Percentiles rank a stretch among this genome's conserved stretches.
phyloP scores from a whole-genome alignment of 2,888 invertebrate genomes.

The Clanis bilineata region DNA sequence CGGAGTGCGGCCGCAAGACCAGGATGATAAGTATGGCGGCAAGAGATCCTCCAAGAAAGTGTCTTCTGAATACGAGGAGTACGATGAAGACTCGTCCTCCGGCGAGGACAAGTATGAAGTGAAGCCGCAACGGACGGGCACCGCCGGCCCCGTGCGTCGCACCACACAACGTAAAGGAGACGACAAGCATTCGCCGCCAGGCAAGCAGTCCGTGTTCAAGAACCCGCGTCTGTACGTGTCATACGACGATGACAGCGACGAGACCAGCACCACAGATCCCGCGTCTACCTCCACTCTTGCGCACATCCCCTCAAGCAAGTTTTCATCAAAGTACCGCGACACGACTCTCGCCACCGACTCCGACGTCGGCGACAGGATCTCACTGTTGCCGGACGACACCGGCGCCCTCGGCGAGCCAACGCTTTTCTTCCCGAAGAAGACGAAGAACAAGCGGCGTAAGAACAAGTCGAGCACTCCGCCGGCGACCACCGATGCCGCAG shows the following conservation, averaged over 20 bases:
- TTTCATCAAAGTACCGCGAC: constrained; percentile 40
- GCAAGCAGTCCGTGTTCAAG: constrained; percentile 65
- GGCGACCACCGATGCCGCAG: constrained; percentile 22
- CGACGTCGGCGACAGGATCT: constrained; percentile 54
- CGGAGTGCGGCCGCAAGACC: constrained; percentile 29
- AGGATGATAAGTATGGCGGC: constrained; percentile 47
- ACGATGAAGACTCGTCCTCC: constrained; percentile 46
- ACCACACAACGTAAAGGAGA: constrained; percentile 29
- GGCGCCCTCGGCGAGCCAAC: constrained; percentile 58
- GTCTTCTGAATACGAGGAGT: constrained; percentile 58
- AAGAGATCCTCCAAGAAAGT: constrained; percentile 25
- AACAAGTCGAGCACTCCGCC: constrained; percentile 30
- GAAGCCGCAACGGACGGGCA: constrained; percentile 25
- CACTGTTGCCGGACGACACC: constrained; percentile 53
- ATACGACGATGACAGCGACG: constrained; percentile 50
- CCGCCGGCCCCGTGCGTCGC: constrained; percentile 31
- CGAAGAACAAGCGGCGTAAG: constrained; percentile 50
- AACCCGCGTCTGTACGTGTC: constrained; percentile 59
- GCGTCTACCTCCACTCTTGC: constrained; percentile 18
- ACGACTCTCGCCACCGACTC: constrained; percentile 22
- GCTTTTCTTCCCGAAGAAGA: constrained; percentile 61
- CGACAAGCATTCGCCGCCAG: constrained; percentile 39
- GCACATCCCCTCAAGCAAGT: constrained; percentile 30
- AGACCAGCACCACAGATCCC: constrained; percentile 27
- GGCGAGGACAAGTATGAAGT: constrained; percentile 56